These are phyloP conservation scores for Crypturellus undulatus DNA, from an alignment of 2,113 vertebrate genomes.

Conservation along the genomic window DNA sequence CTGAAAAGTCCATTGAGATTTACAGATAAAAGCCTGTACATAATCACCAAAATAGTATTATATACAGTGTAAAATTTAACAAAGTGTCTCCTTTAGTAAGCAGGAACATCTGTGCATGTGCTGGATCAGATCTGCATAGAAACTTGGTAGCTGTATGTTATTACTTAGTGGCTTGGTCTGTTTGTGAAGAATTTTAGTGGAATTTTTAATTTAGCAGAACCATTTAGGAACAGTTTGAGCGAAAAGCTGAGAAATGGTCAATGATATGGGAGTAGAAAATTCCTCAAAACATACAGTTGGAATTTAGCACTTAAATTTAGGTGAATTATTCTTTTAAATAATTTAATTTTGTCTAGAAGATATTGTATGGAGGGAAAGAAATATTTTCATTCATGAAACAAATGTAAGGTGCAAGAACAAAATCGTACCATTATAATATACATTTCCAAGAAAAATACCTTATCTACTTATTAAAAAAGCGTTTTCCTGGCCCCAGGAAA, in stretches of 20 bases:
- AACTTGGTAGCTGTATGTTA: background rate
- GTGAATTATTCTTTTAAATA: background rate
- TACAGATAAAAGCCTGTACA: background rate
- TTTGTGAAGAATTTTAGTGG: background rate
- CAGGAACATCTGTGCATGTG: rapidly evolving
- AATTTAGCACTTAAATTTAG: background rate
- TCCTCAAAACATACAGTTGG: background rate
- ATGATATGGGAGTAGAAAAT: background rate
- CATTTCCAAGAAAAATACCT: background rate
- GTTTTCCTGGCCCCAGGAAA: background rate
- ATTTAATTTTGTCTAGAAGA: background rate
- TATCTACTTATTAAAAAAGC: background rate
- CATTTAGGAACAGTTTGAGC: background rate
- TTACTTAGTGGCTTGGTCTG: background rate
- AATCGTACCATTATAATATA: background rate
- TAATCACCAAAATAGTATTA: background rate
- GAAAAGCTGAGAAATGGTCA: background rate
- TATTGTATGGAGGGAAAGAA: background rate
- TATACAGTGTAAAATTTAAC: background rate
- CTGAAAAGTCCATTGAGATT: background rate
- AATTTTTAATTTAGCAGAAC: background rate
- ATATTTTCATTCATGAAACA: background rate
- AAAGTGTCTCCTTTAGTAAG: background rate
- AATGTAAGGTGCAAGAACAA: background rate
- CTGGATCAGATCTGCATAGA: background rate